A percentile compares a stretch with the other conserved stretches of the same genome.
Conservation (phyloP, 2,888 invertebrate genomes). For the Tolmerus cingulatus region DNA sequence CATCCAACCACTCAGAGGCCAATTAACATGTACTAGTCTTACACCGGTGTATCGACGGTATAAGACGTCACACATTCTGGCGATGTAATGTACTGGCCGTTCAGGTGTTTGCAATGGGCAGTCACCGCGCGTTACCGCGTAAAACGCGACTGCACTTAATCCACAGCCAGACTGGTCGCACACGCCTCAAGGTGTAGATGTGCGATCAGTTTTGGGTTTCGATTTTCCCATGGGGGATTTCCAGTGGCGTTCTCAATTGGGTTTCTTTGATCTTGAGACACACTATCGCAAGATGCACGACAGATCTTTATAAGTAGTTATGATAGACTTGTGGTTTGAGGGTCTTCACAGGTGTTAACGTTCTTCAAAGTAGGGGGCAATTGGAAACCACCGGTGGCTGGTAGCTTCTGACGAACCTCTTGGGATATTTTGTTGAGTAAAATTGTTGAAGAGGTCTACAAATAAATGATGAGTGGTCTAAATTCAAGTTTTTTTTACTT, state of each 20-base stretch:
- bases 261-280: neutral
- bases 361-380: neutral
- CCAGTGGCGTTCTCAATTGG: neutral
- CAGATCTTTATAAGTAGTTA: neutral
- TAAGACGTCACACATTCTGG: neutral
- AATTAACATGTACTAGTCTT: slow-evolving; percentile 1
- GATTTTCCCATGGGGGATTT: neutral
- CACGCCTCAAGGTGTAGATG: neutral
- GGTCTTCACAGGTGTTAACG: neutral
- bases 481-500: neutral
- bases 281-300: neutral
- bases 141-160: neutral
- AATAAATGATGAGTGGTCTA: neutral
- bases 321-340: neutral
- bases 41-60: neutral
- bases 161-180: neutral
- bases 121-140: neutral
- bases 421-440: slow-evolving; percentile 21
- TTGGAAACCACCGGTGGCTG: neutral
- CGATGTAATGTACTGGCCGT: neutral
- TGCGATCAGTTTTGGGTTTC: neutral
- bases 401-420: neutral
- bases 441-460: neutral
- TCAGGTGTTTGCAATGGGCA: neutral
- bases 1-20: neutral